Evolutionary conservation across 1,140 invertebrate genomes (phyloP).

Genomic region (Neodiprion pinetum): DNA sequence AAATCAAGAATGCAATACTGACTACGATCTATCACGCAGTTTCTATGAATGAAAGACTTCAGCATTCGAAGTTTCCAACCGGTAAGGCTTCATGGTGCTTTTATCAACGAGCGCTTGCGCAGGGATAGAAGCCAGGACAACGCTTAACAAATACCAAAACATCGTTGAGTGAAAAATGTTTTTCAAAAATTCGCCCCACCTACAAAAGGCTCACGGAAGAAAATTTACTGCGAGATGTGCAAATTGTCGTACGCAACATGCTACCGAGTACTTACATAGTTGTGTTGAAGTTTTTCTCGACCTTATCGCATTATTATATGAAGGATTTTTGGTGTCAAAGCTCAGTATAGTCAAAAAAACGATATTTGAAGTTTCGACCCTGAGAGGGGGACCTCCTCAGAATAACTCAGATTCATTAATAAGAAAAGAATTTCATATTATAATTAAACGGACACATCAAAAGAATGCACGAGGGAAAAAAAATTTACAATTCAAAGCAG

Average conservation of each 20-base stretch:
- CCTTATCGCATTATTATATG: no score
- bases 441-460: no score
- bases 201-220: constrained; percentile 17
- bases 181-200: constrained; percentile 3
- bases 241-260: constrained; percentile 13
- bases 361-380: no score
- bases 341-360: no score
- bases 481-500: no score
- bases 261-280: neutral
- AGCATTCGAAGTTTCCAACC: constrained; percentile 23
- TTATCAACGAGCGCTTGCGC: constrained; percentile 21
- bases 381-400: no score
- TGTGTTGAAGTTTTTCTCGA: no score
- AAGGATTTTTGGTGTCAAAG: no score
- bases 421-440: no score
- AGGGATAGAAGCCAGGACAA: neutral
- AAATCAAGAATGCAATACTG: neutral
- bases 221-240: constrained; percentile 8
- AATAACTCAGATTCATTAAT: no score
- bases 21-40: constrained; percentile 11
- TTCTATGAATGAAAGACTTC: constrained; percentile 19
- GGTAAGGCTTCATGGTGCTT: constrained; percentile 21
- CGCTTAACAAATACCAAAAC: constrained; percentile 6
- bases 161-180: constrained; percentile 1
- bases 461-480: no score